phyloP scores from a whole-genome alignment of 2,113 vertebrate species.

The Tachycineta bicolor region DNA sequence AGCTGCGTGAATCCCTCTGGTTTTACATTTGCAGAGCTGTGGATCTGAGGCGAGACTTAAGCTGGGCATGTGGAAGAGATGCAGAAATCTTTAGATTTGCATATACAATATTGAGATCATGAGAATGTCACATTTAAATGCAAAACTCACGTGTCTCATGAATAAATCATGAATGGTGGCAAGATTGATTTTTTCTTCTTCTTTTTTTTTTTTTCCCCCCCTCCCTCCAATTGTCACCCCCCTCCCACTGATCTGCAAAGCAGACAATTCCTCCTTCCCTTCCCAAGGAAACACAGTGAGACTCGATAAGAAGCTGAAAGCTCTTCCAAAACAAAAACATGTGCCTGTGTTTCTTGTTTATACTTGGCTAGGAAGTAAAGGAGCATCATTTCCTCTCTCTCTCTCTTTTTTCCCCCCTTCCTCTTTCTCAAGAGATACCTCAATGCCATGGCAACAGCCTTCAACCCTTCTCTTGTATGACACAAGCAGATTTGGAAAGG shows the following conservation, averaged over 20 bases:
- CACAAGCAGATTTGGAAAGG: slow-evolving; percentile 67
- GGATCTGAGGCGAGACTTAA: slow-evolving; percentile 42
- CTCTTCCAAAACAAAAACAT: slow-evolving; percentile 66
- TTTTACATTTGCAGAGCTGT: slow-evolving; percentile 45
- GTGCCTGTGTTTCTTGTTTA: slow-evolving; percentile 61
- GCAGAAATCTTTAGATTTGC: slow-evolving; percentile 74
- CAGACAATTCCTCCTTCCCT: slow-evolving; percentile 52
- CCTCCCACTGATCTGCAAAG: slow-evolving; percentile 50
- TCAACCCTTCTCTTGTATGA: slow-evolving; percentile 68
- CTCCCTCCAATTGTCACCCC: slow-evolving; percentile 19
- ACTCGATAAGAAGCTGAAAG: slow-evolving; percentile 53
- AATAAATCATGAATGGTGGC: slow-evolving; percentile 73
- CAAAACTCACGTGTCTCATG: slow-evolving; percentile 74
- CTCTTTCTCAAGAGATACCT: slow-evolving; percentile 66
- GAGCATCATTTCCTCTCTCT: slow-evolving; percentile 50
- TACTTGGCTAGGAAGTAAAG: slow-evolving; percentile 67
- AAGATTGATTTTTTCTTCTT: slow-evolving; percentile 61
- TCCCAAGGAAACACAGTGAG: slow-evolving; percentile 49
- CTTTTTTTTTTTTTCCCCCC: too few species aligned
- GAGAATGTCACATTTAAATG: slow-evolving; percentile 78
- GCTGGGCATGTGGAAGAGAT: slow-evolving; percentile 57
- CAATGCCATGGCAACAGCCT: slow-evolving; percentile 74
- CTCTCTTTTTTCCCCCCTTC: neutral
- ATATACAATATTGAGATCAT: slow-evolving; percentile 77
- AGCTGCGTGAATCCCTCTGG: neutral